phyloP scores from a whole-genome alignment of 2,888 invertebrate species.

The Punctoribates punctum region DNA sequence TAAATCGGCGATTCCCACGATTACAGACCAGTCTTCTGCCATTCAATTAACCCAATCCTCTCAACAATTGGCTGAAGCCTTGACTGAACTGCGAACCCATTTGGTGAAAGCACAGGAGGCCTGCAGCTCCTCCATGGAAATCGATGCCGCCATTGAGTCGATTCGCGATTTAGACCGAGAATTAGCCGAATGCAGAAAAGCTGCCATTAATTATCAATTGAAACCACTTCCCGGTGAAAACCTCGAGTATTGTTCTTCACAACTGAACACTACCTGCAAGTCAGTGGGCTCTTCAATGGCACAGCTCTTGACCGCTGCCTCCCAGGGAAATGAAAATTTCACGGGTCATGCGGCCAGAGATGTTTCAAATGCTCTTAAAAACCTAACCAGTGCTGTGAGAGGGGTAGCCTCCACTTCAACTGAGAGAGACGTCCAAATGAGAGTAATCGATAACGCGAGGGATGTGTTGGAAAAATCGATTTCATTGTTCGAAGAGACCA shows the following conservation, averaged over 20 bases:
- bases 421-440: conserved; percentile 59
- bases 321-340: conserved; percentile 70
- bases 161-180: conserved; percentile 75
- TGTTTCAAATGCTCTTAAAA: conserved; percentile 70
- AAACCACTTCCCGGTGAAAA: conserved; percentile 81
- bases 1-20: conserved; percentile 75
- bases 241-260: conserved; percentile 62
- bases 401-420: conserved; percentile 71
- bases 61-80: conserved; percentile 60
- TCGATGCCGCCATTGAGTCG: conserved; percentile 75
- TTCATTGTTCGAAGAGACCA: conserved; percentile 74
- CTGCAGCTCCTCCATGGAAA: conserved; percentile 68
- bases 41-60: conserved; percentile 69
- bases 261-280: conserved; percentile 64
- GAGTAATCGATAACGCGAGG: conserved; percentile 62
- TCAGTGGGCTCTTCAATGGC: conserved; percentile 77
- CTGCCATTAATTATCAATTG: conserved; percentile 68
- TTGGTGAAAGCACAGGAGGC: conserved; percentile 65
- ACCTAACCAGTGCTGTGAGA: conserved; percentile 69
- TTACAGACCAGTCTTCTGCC: conserved; percentile 70
- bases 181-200: conserved; percentile 71
- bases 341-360: conserved; percentile 76
- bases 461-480: conserved; percentile 75
- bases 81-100: conserved; percentile 64
- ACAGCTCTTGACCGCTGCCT: conserved; percentile 77